phyloP scores from a whole-genome alignment of 2,797 vertebrate species.

The Uromys caudimaculatus region DNA sequence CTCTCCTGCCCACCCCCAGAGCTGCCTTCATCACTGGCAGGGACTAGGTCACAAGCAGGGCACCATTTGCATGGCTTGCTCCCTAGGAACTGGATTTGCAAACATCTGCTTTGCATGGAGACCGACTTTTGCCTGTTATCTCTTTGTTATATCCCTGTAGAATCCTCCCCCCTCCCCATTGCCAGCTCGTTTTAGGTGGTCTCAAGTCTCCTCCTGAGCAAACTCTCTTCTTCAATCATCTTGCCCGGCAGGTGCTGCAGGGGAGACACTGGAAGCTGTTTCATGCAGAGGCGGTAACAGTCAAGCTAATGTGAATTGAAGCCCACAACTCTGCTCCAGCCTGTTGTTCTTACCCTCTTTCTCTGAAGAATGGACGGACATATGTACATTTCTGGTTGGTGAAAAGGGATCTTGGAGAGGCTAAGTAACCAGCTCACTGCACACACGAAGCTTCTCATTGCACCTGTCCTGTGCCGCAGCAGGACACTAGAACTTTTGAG shows the following conservation, averaged over 20 bases:
- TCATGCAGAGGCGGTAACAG: not conserved
- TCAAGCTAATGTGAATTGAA: not conserved
- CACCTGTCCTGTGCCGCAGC: not conserved
- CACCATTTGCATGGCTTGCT: constrained; percentile 58
- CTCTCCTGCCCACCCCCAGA: not conserved
- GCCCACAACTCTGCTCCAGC: not conserved
- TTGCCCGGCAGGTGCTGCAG: not conserved
- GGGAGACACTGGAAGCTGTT: not conserved
- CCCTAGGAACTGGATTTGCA: constrained; percentile 67
- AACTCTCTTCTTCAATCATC: not conserved
- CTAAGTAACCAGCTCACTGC: not conserved
- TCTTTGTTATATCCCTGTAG: not conserved
- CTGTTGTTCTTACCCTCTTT: not conserved
- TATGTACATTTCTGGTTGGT: not conserved
- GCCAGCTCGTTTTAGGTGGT: constrained; percentile 4
- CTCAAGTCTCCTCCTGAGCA: not conserved
- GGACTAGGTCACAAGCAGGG: not conserved
- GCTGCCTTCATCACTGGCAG: not conserved
- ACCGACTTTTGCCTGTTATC: constrained; percentile 52
- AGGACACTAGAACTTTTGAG: not conserved
- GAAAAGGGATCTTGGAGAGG: not conserved
- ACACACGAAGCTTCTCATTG: not conserved
- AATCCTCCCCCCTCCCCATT: not conserved
- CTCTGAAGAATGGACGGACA: not conserved
- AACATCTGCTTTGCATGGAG: constrained; percentile 65